Percentiles rank a stretch among this genome's conserved stretches.
Conservation (phyloP, 2,797 vertebrate genomes). For the Vultur gryphus region DNA sequence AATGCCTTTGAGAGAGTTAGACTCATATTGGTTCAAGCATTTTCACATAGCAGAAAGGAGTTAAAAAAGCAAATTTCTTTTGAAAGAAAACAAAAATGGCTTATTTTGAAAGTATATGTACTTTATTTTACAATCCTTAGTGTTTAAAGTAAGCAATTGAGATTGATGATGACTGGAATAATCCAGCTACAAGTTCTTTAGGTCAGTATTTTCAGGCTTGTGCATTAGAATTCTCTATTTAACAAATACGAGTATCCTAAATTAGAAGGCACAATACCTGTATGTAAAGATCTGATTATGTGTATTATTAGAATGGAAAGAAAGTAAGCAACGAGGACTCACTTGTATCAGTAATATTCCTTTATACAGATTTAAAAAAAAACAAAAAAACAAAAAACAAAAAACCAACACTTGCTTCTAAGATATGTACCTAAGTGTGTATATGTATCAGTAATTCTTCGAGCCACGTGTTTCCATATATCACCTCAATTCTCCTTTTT, state of each 20-base stretch:
- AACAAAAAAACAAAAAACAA: background rate
- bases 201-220: background rate
- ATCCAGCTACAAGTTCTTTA: background rate
- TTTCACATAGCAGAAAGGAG: background rate
- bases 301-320: background rate
- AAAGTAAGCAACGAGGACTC: background rate
- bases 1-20: background rate
- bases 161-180: background rate
- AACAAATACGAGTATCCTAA: background rate
- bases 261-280: background rate
- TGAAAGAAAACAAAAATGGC: background rate
- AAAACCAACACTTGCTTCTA: background rate
- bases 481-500: background rate
- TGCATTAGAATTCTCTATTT: background rate
- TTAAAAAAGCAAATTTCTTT: background rate
- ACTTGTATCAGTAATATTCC: background rate
- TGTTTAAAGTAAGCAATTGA: background rate
- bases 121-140: background rate
- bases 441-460: background rate
- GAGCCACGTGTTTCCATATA: background rate
- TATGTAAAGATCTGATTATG: background rate
- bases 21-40: background rate
- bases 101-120: background rate
- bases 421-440: background rate
- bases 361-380: background rate